Base-by-base conservation (phyloP, 2,888 invertebrate genomes). In the Lasius fuliginosus region DNA sequence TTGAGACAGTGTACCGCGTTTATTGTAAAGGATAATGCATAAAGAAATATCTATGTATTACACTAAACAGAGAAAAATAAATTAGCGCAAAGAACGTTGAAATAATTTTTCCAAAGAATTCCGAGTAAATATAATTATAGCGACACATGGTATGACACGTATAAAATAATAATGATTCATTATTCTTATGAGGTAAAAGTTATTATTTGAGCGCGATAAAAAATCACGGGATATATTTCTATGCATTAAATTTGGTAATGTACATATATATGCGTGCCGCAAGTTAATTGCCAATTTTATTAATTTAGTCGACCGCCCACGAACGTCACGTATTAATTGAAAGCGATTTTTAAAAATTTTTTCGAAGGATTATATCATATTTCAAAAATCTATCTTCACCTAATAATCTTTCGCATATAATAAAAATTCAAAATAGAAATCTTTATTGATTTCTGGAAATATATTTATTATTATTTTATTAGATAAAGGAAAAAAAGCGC, bases 151-250 rank as follows among this genome's bases (percentile, higher is more conserved):
- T 12, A 36, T 42, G n/a, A n/a, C 27, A 58, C 27, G 12, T 58
- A 40, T 18, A 60, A 42, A 60, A 42, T 40, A 33, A 62, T n/a
- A 75, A 46, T 46, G 1, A 8, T 64, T 46, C 46, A 4, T 23
- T 75, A 46, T 74, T 62, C 30, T 74, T 33, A 23, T 64, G 23
- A 18, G 18, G 46, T 75, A 46, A 75, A 64, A 49, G 62, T 75
- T 62, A 60, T 23, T 62, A 18, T 74, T 1, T n/a, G 30, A 71
- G 23, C 3, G 30, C 15, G 18, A 42, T 23, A 12, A 74, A n/a
- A 73, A 73, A 30, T 74, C 46, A n/a, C 3, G n/a, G 30, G n/a
- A 62, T 42, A 62, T 18, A 18, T 15, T 46, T 15, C 46, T 23
- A 60, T 60, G 8, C 46, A 9, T 62, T 12, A 56, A 23, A 15